phyloP scores from a whole-genome alignment of 2,113 vertebrate genomes.

The Trachemys scripta region DNA sequence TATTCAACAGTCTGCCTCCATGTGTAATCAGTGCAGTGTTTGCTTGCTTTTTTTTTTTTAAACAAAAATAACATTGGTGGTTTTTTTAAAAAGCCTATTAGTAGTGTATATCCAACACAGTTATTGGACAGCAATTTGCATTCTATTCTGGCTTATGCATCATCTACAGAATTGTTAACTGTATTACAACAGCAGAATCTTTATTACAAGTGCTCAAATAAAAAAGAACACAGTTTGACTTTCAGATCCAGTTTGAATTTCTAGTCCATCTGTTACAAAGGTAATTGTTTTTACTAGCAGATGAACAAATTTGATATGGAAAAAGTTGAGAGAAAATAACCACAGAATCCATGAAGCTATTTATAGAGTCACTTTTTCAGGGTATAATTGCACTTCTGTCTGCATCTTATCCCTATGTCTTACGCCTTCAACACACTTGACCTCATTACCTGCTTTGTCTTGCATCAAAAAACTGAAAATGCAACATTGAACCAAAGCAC shows the following conservation, averaged over 20 bases:
- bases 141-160: not conserved
- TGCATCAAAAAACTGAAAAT: constrained; percentile 10
- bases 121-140: constrained; percentile 2
- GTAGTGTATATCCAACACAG: not conserved
- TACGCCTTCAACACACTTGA: not conserved
- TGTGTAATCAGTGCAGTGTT: not conserved
- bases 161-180: constrained; percentile 24
- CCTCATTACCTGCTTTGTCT: constrained; percentile 34
- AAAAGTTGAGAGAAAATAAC: not conserved
- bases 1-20: not conserved
- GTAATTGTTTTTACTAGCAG: not conserved
- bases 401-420: not conserved
- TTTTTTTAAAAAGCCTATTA: constrained; percentile 33
- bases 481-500: constrained; percentile 9
- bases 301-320: not conserved
- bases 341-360: not conserved
- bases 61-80: not conserved
- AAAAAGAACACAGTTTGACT: not conserved
- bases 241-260: constrained; percentile 6
- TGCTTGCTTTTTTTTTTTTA: constrained; percentile 44
- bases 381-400: constrained; percentile 3
- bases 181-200: not conserved
- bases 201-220: not conserved
- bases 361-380: constrained; percentile 13
- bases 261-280: not conserved